A percentile compares a stretch with the other conserved stretches of the same genome.
Evolutionary conservation across 2,888 invertebrate species (phyloP).

Genomic region (Xestia c-nigrum): DNA sequence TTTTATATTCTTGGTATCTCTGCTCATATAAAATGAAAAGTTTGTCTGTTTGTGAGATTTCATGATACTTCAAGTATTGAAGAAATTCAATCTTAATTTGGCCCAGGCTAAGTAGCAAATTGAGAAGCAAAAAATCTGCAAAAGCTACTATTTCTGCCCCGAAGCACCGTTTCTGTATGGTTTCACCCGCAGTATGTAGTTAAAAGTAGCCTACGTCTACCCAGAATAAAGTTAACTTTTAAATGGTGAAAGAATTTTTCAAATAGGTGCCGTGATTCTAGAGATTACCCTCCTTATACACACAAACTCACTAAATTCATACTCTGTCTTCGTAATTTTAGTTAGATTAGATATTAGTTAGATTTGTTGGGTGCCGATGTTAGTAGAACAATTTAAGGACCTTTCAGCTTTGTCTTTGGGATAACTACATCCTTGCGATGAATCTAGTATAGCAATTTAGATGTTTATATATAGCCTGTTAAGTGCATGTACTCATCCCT

Average conservation of each 20-base stretch:
- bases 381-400: background rate
- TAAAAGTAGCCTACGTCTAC: background rate
- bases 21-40: background rate
- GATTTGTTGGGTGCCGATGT: background rate
- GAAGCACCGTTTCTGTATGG: too few species aligned
- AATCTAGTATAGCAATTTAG: too few species aligned
- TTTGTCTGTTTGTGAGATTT: slow-evolving; percentile 13
- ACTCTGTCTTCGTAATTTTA: background rate
- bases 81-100: background rate
- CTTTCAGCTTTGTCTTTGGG: too few species aligned
- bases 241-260: background rate
- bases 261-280: background rate
- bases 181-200: too few species aligned
- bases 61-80: background rate
- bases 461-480: too few species aligned
- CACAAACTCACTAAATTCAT: background rate
- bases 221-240: background rate
- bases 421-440: background rate
- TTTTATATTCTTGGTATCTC: slow-evolving; percentile 47
- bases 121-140: background rate
- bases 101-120: too few species aligned
- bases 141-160: background rate
- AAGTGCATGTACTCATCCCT: too few species aligned
- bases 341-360: background rate
- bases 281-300: background rate